phyloP scores from a whole-genome alignment of 2,888 invertebrate genomes.

The Dolomedes plantarius region DNA sequence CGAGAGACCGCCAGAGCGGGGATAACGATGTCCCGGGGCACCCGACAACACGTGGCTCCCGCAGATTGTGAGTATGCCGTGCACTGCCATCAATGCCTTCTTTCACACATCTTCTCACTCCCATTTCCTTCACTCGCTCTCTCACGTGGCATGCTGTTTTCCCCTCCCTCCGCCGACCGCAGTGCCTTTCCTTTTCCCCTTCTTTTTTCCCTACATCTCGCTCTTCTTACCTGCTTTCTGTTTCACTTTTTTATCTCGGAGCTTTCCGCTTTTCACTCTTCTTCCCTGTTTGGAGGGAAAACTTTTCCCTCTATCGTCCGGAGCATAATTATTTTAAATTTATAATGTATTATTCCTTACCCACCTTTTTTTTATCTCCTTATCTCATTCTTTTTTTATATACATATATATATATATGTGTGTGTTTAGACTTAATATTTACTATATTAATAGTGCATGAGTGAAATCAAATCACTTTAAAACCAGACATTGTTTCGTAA shows the following conservation, averaged over 20 bases:
- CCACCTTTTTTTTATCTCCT: too few relatives aligned
- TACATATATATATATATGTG: too few relatives aligned
- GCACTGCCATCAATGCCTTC: not conserved
- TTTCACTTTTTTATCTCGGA: not conserved
- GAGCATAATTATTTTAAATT: too few relatives aligned
- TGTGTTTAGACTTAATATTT: too few relatives aligned
- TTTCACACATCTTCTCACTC: not conserved
- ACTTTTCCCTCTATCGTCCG: not conserved
- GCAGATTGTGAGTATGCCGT: not conserved
- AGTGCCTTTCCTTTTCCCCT: not conserved
- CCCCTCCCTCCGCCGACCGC: not conserved
- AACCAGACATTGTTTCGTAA: too few relatives aligned
- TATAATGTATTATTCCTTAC: too few relatives aligned
- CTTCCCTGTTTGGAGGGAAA: not conserved
- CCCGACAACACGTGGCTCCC: constrained; percentile 10
- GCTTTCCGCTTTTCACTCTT: not conserved
- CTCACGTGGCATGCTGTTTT: not conserved
- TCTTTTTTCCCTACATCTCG: not conserved
- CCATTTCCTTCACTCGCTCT: not conserved
- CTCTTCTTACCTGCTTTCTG: not conserved
- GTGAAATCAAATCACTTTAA: too few relatives aligned
- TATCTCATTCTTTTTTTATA: too few relatives aligned
- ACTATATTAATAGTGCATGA: too few relatives aligned
- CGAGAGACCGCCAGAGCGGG: constrained; percentile 13
- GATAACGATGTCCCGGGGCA: constrained; percentile 30